phyloP scores from a whole-genome alignment of 2,888 invertebrate species.

The Pseudoips prasinana region DNA sequence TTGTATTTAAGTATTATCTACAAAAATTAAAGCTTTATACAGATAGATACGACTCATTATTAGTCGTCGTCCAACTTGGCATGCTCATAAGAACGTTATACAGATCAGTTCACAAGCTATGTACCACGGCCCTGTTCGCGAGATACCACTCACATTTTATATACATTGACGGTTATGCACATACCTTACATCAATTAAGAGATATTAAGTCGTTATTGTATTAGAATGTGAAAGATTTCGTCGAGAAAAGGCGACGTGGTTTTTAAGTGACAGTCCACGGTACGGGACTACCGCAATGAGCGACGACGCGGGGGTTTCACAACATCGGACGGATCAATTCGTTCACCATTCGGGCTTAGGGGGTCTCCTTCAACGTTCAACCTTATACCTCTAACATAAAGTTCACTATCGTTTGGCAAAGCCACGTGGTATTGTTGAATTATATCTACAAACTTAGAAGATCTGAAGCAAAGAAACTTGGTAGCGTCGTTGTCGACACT shows the following conservation, averaged over 20 bases:
- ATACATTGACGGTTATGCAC: slow-evolving; percentile 6
- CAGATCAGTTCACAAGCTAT: slow-evolving; percentile 51
- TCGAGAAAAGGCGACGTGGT: slow-evolving; percentile 12
- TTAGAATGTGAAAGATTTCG: too few relatives aligned
- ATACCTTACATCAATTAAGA: not conserved
- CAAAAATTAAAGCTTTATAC: slow-evolving; percentile 38
- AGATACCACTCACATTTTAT: slow-evolving; percentile 9
- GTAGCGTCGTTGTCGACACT: slow-evolving; percentile 12
- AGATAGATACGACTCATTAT: slow-evolving; percentile 17
- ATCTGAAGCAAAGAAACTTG: slow-evolving; percentile 11
- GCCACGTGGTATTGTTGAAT: slow-evolving; percentile 16
- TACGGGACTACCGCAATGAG: slow-evolving; percentile 48
- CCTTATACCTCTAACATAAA: slow-evolving; percentile 23
- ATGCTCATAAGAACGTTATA: slow-evolving; percentile 35
- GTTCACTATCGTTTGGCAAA: slow-evolving; percentile 14
- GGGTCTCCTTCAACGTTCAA: slow-evolving; percentile 37
- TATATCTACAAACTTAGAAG: slow-evolving; percentile 19
- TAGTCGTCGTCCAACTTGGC: slow-evolving; percentile 18
- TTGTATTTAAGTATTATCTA: too few relatives aligned
- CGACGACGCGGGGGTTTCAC: slow-evolving; percentile 59
- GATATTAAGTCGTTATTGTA: too few relatives aligned
- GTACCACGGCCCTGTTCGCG: slow-evolving; percentile 15
- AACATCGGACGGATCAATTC: slow-evolving; percentile 75
- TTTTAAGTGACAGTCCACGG: slow-evolving; percentile 22
- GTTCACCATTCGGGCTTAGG: slow-evolving; percentile 52